Evolutionary conservation across 2,797 vertebrate genomes (phyloP).

Genomic region (Anableps anableps): DNA sequence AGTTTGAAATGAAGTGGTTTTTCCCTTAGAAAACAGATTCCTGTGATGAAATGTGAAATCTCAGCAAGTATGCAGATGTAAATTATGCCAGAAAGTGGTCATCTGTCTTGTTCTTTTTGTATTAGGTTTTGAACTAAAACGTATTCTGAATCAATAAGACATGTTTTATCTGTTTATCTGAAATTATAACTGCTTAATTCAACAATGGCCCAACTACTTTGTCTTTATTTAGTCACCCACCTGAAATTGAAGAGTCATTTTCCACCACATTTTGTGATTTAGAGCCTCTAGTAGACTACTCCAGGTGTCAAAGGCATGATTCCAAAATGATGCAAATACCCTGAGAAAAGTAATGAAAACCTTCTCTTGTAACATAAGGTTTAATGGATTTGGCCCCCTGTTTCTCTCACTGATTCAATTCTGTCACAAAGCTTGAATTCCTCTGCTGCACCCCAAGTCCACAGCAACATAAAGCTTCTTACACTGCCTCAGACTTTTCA

Average conservation of each 20-base stretch:
- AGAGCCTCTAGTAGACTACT: background rate
- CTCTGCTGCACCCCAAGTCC: background rate
- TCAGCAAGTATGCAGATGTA: background rate
- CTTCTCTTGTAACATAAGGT: background rate
- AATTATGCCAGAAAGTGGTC: background rate
- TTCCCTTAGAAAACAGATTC: background rate
- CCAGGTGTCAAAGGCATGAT: background rate
- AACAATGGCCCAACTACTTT: background rate
- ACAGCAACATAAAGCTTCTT: background rate
- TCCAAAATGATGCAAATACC: background rate
- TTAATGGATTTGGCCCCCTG: background rate
- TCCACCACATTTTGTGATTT: background rate
- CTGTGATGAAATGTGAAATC: background rate
- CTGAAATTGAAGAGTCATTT: background rate
- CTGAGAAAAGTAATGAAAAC: background rate
- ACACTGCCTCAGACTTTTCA: background rate
- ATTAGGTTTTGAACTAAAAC: background rate
- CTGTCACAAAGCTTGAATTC: background rate
- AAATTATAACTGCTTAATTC: background rate
- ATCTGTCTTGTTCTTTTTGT: background rate
- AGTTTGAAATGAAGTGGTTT: background rate
- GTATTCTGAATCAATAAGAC: background rate
- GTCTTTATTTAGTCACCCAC: background rate
- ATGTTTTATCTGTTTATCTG: background rate
- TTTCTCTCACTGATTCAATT: background rate